Base-by-base conservation (phyloP, 1,140 invertebrate species). In the Pentalonia nigronervosa region DNA sequence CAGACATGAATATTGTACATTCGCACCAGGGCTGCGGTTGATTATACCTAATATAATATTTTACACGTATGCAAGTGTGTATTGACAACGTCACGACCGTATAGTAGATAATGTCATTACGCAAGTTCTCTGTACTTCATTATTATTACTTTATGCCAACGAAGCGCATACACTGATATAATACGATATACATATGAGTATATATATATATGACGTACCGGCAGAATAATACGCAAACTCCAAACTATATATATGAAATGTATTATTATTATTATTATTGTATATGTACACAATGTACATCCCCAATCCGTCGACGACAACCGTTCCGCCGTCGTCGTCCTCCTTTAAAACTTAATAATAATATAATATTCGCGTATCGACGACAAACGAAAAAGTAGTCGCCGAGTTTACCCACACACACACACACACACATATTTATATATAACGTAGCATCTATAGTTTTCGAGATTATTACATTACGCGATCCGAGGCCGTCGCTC, bases 381-480 rank as follows among this genome's bases (percentile, higher is more conserved):
- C 34, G 76, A 83, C 81, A 34, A 36, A 84, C 60, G 30, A 76
- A 76, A 76, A 76, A 76, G 60, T 76, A 14, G 60, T 84, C 30
- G 14, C 17, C 30, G 60, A 30, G 60, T 17, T 6, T 76, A 76
- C 83, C 8, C 83, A 9, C 20, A 14, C n/a, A 23, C 48, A 48
- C 48, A 48, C 48, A 48, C 14, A 50, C 48, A 50, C 48, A 76
- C 36, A n/a, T 36, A 9, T 14, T 14, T 2, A 48, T 2, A 48
- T 2, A 36, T 21, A 41, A 0, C 23, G 21, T 9, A 45, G 9
- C 9, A 41, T 8, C 86, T 47, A 36, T 45, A 36, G 84, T 87
- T 87, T 87, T 87, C 86, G 86, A 87, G 86, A 87, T 92, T 83
- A 92, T 92, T 92, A 67, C 30, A 67, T 91, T 76, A 76, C 47